Evolutionary conservation across 2,797 vertebrate genomes (phyloP).

Genomic region (Lemur catta): DNA sequence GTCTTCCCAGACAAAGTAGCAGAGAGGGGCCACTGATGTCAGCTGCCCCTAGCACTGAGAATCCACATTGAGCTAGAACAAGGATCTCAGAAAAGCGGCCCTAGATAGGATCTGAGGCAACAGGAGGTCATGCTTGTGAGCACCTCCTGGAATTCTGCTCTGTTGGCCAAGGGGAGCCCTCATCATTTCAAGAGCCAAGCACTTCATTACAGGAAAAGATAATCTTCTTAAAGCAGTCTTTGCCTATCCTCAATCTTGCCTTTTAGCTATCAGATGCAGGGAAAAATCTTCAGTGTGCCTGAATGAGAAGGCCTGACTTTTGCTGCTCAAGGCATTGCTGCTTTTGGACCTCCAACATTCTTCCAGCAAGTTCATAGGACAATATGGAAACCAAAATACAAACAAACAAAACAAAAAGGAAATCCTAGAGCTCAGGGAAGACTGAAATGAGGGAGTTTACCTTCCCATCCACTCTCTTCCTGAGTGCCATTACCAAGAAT

Average conservation of each 20-base stretch:
- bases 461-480: not conserved
- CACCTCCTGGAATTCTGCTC: slow-evolving; percentile 12
- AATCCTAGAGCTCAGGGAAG: not conserved
- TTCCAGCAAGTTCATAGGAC: not conserved
- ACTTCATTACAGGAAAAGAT: slow-evolving; percentile 2
- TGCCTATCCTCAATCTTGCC: not conserved
- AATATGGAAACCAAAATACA: not conserved
- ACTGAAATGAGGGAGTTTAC: not conserved
- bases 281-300: not conserved
- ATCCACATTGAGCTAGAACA: not conserved
- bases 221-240: not conserved
- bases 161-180: not conserved
- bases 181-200: not conserved
- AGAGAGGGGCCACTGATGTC: not conserved
- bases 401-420: not conserved
- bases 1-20: not conserved
- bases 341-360: not conserved
- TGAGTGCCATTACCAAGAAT: not conserved
- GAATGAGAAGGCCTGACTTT: not conserved
- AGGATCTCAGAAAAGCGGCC: not conserved
- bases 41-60: not conserved
- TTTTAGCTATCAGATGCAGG: not conserved
- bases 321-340: not conserved
- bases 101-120: slow-evolving; percentile 14
- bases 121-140: not conserved